Conservation (phyloP, 2,113 vertebrate species). For the Cricetomys ansorgei region DNA sequence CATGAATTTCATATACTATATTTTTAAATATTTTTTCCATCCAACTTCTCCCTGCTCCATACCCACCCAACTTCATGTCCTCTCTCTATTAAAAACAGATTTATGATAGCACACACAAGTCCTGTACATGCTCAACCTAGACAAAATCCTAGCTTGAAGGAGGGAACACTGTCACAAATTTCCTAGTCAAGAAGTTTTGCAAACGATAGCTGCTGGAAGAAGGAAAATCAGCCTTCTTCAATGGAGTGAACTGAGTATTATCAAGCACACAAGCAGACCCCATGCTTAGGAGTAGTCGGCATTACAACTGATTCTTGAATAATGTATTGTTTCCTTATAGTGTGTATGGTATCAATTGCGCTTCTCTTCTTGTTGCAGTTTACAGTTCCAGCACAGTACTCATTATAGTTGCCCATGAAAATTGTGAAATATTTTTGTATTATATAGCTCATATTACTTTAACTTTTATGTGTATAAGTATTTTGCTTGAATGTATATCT, state of each 20-base stretch:
- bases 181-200: background rate
- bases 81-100: background rate
- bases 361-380: background rate
- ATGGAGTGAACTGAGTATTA: background rate
- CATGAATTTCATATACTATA: background rate
- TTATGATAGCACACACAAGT: background rate
- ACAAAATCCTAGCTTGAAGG: background rate
- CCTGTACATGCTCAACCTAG: background rate
- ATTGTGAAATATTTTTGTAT: background rate
- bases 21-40: background rate
- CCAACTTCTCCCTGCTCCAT: background rate
- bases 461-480: background rate
- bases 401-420: background rate
- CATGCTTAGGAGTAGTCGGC: background rate
- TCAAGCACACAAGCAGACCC: background rate
- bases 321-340: background rate
- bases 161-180: background rate
- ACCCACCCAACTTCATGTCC: background rate
- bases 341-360: background rate
- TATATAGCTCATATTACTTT: background rate
- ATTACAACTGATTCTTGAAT: background rate
- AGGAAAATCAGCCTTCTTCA: background rate
- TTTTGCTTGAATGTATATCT: background rate
- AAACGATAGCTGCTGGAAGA: background rate
- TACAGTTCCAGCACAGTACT: background rate